Base-by-base conservation (phyloP, 2,797 vertebrate genomes). In the Pempheris klunzingeri region DNA sequence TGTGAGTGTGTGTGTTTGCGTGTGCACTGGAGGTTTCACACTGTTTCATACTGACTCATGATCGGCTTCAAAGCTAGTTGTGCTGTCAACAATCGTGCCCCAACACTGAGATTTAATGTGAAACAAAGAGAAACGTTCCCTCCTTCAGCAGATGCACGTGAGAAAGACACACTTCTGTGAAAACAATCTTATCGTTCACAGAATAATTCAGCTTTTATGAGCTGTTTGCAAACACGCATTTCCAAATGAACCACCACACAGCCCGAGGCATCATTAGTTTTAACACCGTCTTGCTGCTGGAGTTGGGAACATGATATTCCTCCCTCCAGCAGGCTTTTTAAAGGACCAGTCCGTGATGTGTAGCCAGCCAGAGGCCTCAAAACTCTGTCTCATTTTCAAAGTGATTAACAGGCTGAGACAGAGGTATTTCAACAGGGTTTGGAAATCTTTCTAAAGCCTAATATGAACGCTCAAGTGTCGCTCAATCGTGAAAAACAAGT, bases 321-420 rank as follows among this genome's bases (percentile, higher is more conserved):
- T 30, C 44, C 49, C 43, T 22, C 4, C 20, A 6, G 49, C 15
- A 32, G 53, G 20, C 10, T 55, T n/a, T n/a, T n/a, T 46, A 59
- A 71, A 79, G 52, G 60, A 28, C 3, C 15, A 59, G 59, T 77
- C 68, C 46, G 57, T 39, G 24, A 22, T 34, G 50, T 58, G 43
- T 10, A 58, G n/a, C 41, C 32, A 32, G 34, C 24, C 63, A 61
- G 58, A 68, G 66, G 74, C 65, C 18, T 54, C 15, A 4, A 30
- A 54, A 59, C 22, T 24, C 43, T 22, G 18, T 46, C 68, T 79
- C 69, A 63, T 58, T 70, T 76, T 52, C 78, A 81, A 46, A 52
- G 36, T 13, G 55, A 43, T 14, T 68, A 69, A 50, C 47, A 44
- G 69, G 39, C 68, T 59, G 57, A 71, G 54, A 63, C 17, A 20